Evolutionary conservation across 2,797 vertebrate species (phyloP).

Genomic region (Xerus rutilus): DNA sequence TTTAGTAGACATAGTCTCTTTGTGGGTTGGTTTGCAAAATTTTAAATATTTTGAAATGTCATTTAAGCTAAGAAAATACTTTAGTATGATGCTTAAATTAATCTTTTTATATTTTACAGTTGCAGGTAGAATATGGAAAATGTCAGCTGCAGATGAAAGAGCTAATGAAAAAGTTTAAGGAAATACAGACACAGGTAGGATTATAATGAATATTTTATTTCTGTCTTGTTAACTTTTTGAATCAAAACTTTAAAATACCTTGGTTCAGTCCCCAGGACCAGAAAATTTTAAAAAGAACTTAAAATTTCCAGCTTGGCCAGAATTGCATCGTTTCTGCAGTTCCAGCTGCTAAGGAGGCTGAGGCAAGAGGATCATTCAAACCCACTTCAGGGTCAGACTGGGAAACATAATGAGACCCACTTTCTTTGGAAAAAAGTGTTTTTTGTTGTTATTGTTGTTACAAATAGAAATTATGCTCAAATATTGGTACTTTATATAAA

Average conservation of each 20-base stretch:
- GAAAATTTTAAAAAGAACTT: background rate
- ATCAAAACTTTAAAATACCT: background rate
- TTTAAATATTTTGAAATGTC: slow-evolving; percentile 64
- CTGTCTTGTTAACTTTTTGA: slow-evolving; percentile 42
- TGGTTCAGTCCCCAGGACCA: background rate
- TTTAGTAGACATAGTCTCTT: slow-evolving; percentile 6
- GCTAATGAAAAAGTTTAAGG: slow-evolving; percentile 92
- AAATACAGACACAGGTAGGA: slow-evolving; percentile 94
- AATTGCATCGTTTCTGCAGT: background rate
- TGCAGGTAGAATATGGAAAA: slow-evolving; percentile 93
- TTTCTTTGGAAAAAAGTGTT: background rate
- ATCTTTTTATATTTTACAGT: slow-evolving; percentile 88
- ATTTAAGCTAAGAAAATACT: slow-evolving; percentile 56
- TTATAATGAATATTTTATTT: slow-evolving; percentile 52
- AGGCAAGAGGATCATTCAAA: background rate
- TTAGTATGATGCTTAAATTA: slow-evolving; percentile 54
- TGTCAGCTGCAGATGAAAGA: slow-evolving; percentile 95
- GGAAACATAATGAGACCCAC: background rate
- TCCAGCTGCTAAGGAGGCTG: background rate
- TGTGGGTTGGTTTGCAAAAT: slow-evolving; percentile 40
- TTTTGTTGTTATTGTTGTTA: background rate
- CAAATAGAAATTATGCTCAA: background rate
- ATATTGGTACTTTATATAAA: background rate
- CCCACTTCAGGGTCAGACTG: background rate
- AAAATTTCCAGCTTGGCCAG: background rate